Evolutionary conservation across 1,140 invertebrate genomes (phyloP).

Genomic region (Brachionus asplanchnoidis): DNA sequence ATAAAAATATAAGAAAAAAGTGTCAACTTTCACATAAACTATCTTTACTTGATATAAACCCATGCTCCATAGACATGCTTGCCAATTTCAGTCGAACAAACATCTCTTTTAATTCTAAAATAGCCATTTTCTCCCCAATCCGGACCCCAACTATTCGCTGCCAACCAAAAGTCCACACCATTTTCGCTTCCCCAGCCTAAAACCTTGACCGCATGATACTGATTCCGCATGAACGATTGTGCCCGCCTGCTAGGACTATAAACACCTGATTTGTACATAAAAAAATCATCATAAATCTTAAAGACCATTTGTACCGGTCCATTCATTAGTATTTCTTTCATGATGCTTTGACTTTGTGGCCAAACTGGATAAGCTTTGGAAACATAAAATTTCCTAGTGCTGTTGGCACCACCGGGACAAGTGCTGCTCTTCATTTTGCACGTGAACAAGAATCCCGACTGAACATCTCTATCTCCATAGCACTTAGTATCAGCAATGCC

Average conservation of each 20-base stretch:
- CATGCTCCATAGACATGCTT: not conserved
- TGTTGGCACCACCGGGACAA: not conserved
- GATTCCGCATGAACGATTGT: not conserved
- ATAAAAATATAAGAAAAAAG: too few relatives aligned
- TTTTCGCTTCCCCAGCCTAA: slow-evolving; percentile 39
- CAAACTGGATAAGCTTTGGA: not conserved
- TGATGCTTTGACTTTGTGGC: slow-evolving; percentile 69
- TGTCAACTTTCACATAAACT: not conserved
- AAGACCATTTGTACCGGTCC: slow-evolving; percentile 88
- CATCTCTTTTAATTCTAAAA: slow-evolving; percentile 14
- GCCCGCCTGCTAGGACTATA: not conserved
- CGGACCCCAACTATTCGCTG: slow-evolving; percentile 41
- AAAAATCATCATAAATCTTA: slow-evolving; percentile 35
- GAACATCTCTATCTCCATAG: not conserved
- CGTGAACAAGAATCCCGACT: not conserved
- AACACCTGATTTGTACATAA: slow-evolving; percentile 36
- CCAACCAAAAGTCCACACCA: slow-evolving; percentile 40
- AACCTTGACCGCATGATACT: slow-evolving; percentile 28
- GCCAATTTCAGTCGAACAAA: not conserved
- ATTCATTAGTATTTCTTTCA: slow-evolving; percentile 79
- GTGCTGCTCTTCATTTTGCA: not conserved
- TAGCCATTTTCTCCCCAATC: slow-evolving; percentile 57
- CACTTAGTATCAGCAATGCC: not conserved
- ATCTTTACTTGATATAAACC: not conserved
- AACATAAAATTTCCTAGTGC: slow-evolving; percentile 28